Conservation (phyloP, 1,140 invertebrate genomes). For the Dysdera silvatica region DNA sequence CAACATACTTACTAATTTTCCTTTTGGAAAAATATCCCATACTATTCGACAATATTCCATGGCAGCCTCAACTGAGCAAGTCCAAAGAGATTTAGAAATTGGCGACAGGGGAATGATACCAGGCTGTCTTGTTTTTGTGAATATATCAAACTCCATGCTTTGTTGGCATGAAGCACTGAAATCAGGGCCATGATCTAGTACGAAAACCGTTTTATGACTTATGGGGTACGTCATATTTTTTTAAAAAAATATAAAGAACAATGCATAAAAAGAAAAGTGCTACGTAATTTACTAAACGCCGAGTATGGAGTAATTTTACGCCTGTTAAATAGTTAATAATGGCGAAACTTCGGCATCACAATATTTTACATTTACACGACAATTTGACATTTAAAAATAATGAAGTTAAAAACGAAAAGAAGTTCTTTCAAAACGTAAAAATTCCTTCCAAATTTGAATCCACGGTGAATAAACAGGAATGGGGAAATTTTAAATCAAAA, state of each 20-base stretch:
- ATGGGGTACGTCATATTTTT: constrained; percentile 21
- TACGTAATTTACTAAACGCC: too few species aligned
- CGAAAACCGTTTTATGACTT: constrained; percentile 84
- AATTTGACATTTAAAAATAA: too few species aligned
- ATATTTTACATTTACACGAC: too few species aligned
- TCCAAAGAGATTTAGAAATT: constrained; percentile 87
- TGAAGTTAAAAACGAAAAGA: too few species aligned
- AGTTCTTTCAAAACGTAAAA: too few species aligned
- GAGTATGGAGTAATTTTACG: too few species aligned
- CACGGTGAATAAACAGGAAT: too few species aligned
- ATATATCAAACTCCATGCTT: constrained; percentile 78
- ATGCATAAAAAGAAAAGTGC: too few species aligned
- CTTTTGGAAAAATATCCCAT: constrained; percentile 64
- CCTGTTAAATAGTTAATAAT: too few species aligned
- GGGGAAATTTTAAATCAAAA: too few species aligned
- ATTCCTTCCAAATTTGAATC: too few species aligned
- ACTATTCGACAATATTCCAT: constrained; percentile 92
- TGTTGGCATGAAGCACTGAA: constrained; percentile 73
- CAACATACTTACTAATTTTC: constrained; percentile 26
- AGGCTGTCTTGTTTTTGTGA: constrained; percentile 49
- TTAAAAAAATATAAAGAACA: background rate
- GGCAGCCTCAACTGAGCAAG: constrained; percentile 83
- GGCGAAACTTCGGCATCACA: too few species aligned
- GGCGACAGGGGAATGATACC: constrained; percentile 65
- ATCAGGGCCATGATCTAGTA: constrained; percentile 83